Percentiles rank a stretch among this genome's conserved stretches.
Conservation (phyloP, 2,797 vertebrate species). For the Psittacula derbiana region DNA sequence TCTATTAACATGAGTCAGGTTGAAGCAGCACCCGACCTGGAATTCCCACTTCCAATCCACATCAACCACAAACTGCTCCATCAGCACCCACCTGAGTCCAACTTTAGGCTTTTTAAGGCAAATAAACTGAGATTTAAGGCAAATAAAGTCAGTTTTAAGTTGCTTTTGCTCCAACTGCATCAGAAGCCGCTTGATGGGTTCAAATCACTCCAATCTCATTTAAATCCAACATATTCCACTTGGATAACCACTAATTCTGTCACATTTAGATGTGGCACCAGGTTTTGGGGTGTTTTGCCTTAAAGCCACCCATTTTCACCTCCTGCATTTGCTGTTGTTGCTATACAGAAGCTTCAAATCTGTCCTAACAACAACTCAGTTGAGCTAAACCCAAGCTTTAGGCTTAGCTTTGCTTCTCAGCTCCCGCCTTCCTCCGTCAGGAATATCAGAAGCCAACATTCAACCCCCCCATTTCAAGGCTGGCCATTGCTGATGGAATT, state of each 20-base stretch:
- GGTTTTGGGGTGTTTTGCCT: neutral
- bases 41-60: neutral
- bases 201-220: neutral
- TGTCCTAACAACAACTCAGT: rapidly evolving
- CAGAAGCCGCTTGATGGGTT: rapidly evolving
- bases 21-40: neutral
- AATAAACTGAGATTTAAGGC: neutral
- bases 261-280: neutral
- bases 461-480: neutral
- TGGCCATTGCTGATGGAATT: neutral
- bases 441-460: neutral
- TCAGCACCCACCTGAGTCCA: neutral
- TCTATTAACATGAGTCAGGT: neutral
- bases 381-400: neutral
- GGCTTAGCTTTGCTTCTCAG: neutral
- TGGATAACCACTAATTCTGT: neutral
- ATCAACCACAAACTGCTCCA: neutral
- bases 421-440: neutral
- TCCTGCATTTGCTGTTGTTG: neutral
- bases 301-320: rapidly evolving
- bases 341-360: neutral
- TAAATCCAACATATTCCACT: neutral
- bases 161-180: neutral
- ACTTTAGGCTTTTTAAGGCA: neutral
- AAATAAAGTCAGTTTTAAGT: neutral